These are phyloP conservation scores for Hemichromis elongatus DNA, from an alignment of 2,113 vertebrate species.

Conservation along the genomic window DNA sequence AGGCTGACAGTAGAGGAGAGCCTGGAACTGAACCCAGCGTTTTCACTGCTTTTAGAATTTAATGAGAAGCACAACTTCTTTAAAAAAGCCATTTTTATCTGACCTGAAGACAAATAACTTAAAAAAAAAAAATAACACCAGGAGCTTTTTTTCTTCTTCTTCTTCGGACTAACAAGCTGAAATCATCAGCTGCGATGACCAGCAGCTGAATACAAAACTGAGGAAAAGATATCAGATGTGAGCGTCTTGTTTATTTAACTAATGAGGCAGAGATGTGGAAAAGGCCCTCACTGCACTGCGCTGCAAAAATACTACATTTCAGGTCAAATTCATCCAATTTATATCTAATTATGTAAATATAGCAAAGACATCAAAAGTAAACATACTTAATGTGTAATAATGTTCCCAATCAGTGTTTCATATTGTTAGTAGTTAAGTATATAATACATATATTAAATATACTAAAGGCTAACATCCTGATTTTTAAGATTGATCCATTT, in stretches of 20 bases:
- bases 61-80: not conserved
- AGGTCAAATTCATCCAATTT: not conserved
- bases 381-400: not conserved
- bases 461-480: not conserved
- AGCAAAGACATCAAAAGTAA: not conserved
- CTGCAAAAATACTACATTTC: not conserved
- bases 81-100: not conserved
- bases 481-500: not conserved
- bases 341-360: not conserved
- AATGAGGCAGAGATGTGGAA: not conserved
- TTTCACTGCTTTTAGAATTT: not conserved
- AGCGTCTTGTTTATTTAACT: not conserved
- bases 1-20: not conserved
- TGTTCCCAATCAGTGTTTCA: accelerated
- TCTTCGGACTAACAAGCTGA: accelerated
- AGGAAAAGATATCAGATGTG: too few species aligned
- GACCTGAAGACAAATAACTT: not conserved
- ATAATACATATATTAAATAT: accelerated
- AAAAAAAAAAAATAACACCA: too few species aligned
- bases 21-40: not conserved
- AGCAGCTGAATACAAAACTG: not conserved
- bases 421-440: not conserved
- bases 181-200: not conserved
- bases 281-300: accelerated
- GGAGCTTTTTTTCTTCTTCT: not conserved